A percentile compares a stretch with the other conserved stretches of the same genome.
Evolutionary conservation across 2,113 vertebrate species (phyloP).

Genomic region (Megaleporinus macrocephalus): DNA sequence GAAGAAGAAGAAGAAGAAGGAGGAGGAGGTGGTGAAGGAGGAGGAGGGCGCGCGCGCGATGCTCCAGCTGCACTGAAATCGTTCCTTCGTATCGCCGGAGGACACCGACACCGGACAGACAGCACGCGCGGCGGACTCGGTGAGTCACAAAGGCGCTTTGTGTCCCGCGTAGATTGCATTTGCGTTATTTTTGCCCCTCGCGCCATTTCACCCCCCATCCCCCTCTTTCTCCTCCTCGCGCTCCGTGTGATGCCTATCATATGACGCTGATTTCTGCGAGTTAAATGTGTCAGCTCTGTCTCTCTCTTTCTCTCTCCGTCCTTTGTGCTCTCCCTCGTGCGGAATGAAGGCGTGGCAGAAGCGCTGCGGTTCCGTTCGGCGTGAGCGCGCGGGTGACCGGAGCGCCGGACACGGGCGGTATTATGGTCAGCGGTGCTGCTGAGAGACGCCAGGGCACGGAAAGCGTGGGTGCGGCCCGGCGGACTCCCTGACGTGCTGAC

Average conservation of each 20-base stretch:
- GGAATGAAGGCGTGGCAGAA: constrained; percentile 79
- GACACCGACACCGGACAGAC: constrained; percentile 9
- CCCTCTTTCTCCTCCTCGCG: constrained; percentile 34
- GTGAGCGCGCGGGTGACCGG: constrained; percentile 54
- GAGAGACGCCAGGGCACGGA: constrained; percentile 26
- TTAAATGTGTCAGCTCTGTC: constrained; percentile 67
- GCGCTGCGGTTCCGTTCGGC: constrained; percentile 62
- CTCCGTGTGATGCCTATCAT: constrained; percentile 77
- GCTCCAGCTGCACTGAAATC: constrained; percentile 27
- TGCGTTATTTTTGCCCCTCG: constrained; percentile 63
- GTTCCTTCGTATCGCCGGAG: not conserved
- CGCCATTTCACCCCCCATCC: constrained; percentile 57
- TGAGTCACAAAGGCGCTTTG: constrained; percentile 76
- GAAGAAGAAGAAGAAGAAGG: not conserved
- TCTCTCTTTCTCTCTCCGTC: constrained; percentile 56
- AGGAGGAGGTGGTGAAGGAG: not conserved
- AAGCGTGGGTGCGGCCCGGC: constrained; percentile 40
- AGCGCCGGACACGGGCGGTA: constrained; percentile 27
- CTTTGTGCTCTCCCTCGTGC: constrained; percentile 72
- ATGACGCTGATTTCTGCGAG: constrained; percentile 74
- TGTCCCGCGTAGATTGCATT: constrained; percentile 61
- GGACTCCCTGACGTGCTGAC: constrained; percentile 47
- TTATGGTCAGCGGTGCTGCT: constrained; percentile 45
- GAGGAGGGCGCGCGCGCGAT: constrained; percentile 41
- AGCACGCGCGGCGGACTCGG: constrained; percentile 37